A percentile compares a stretch with the other conserved stretches of the same genome.
phyloP scores from a whole-genome alignment of 2,888 invertebrate genomes.

The Herminia tarsipennalis region DNA sequence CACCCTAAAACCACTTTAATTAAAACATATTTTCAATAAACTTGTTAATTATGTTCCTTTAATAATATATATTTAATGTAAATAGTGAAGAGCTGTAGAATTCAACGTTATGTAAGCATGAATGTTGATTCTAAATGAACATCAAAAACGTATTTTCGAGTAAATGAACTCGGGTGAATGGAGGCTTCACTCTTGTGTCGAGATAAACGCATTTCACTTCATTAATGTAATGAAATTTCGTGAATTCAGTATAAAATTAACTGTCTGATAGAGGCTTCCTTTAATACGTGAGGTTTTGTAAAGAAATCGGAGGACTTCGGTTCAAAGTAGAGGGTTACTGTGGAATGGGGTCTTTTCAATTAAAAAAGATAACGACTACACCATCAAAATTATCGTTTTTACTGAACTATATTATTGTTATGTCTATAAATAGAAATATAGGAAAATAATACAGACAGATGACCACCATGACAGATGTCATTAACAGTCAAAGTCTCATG shows the following conservation, averaged over 20 bases:
- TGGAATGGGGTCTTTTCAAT: conserved; percentile 41
- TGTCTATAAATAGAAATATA: too few relatives aligned
- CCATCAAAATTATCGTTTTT: too few relatives aligned
- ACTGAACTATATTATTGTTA: too few relatives aligned
- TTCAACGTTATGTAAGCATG: conserved; percentile 11
- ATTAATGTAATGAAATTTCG: conserved; percentile 79
- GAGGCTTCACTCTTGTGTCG: conserved; percentile 43
- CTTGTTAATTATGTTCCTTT: background rate
- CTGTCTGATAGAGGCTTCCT: conserved; percentile 63
- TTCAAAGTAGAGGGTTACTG: conserved; percentile 20
- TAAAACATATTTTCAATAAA: too few relatives aligned
- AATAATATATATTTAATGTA: background rate
- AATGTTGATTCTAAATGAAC: conserved; percentile 43
- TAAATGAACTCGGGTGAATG: conserved; percentile 52
- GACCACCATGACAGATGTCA: too few relatives aligned
- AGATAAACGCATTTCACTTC: conserved; percentile 69
- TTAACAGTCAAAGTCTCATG: too few relatives aligned
- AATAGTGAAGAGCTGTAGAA: conserved; percentile 5
- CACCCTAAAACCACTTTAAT: too few relatives aligned
- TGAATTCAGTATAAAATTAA: conserved; percentile 73
- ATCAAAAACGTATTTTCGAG: conserved; percentile 46
- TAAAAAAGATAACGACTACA: background rate
- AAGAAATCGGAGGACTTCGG: conserved; percentile 60
- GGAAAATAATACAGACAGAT: too few relatives aligned
- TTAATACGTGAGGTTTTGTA: conserved; percentile 65